Evolutionary conservation across 2,113 vertebrate genomes (phyloP), one percentile per base, ranked within the genome.

Genomic region (Carassius carassius): DNA sequence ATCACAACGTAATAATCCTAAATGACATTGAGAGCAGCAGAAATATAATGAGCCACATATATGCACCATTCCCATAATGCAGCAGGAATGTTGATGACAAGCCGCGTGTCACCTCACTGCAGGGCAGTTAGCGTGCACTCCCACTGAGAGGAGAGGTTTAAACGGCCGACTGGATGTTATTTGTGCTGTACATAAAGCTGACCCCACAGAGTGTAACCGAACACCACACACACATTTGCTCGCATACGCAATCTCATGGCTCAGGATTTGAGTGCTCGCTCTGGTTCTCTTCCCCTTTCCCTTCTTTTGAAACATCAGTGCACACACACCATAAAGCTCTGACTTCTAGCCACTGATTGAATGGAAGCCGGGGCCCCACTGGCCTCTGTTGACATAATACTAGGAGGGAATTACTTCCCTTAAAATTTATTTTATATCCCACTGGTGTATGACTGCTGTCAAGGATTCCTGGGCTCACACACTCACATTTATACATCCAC

Each of bases 361-460:
- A 87, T 84, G 81, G 88, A 73, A 74, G 65, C 70, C 47, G 41
- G 73, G 81, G 78, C 73, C 84, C 78, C 81, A 81, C 70, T 63
- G 81, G 80, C 80, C 82, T 77, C 81, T 87, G 65, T 84, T 88
- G 81, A 83, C 84, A 88, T 76, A 88, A 82, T 83, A 85, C 87
- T 67, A 74, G 72, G 65, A 63, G 87, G 81, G 73, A 56, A 84
- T 86, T 84, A 87, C 73, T 83, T 87, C 70, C 37, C 78, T 84
- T 88, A 78, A 86, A 88, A 79, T 86, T 58, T 82, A 79, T 86
- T 88, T 88, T 80, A 90, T 87, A 88, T 88, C 85, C 65, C 84
- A 82, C 77, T 82, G 87, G 79, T 87, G 84, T 88, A 74, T 84
- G 82, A 84, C 74, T 83, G 79, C 89, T 85, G 85, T 85, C 81